Conservation (phyloP, 2,113 vertebrate species). For the Apeltes quadracus region DNA sequence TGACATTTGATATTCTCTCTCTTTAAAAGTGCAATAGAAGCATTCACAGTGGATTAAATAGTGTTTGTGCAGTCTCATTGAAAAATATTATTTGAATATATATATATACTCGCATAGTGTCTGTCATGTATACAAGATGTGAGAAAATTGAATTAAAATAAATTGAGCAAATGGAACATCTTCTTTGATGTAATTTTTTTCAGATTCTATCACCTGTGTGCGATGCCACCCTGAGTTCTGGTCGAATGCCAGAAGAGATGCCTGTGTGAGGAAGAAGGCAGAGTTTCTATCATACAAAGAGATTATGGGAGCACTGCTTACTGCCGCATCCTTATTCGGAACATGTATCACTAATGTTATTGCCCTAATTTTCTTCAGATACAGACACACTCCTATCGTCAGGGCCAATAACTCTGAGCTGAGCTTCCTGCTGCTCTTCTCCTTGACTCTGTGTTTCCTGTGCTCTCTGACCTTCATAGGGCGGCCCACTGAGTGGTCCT, state of each 20-base stretch:
- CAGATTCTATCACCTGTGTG: conserved; percentile 74
- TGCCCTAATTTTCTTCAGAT: conserved; percentile 68
- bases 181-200: conserved; percentile 7
- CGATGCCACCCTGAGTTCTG: conserved; percentile 73
- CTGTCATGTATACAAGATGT: neutral
- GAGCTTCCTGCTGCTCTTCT: conserved; percentile 76
- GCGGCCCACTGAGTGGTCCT: conserved; percentile 72
- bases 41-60: neutral
- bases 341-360: conserved; percentile 60
- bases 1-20: neutral
- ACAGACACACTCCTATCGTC: conserved; percentile 73
- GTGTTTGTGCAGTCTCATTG: neutral
- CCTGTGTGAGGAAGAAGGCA: conserved; percentile 67
- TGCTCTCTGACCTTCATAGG: conserved; percentile 78
- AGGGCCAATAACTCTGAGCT: conserved; percentile 73
- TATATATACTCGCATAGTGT: neutral
- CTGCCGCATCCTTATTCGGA: conserved; percentile 64
- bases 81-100: neutral
- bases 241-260: conserved; percentile 69
- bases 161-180: neutral
- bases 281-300: conserved; percentile 74
- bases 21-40: neutral
- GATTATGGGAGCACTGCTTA: conserved; percentile 71
- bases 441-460: conserved; percentile 73
- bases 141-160: neutral